A percentile compares a stretch with the other conserved stretches of the same genome.
phyloP scores from a whole-genome alignment of 2,113 vertebrate genomes.

The Pachyramphus minor region DNA sequence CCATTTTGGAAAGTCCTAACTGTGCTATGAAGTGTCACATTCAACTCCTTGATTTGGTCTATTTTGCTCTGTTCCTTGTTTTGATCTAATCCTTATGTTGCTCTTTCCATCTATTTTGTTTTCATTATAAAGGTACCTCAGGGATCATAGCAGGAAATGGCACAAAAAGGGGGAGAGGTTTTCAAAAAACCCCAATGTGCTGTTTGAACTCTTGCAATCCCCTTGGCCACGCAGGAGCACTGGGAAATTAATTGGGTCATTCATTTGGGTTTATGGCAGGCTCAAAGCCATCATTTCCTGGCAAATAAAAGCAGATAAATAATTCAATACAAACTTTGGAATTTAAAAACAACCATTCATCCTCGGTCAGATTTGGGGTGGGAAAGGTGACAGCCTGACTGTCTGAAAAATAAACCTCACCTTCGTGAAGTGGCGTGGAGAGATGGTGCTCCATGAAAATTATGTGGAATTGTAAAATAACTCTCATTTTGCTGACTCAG shows the following conservation, averaged over 20 bases:
- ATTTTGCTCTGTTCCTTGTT: background rate
- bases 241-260: background rate
- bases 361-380: background rate
- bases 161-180: background rate
- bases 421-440: accelerated
- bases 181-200: background rate
- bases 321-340: conserved; percentile 17
- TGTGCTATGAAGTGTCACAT: background rate
- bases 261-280: background rate
- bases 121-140: background rate
- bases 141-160: background rate
- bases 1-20: background rate
- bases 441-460: background rate
- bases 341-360: background rate
- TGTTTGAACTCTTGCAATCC: background rate
- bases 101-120: background rate
- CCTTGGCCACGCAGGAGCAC: background rate
- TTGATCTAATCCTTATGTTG: background rate
- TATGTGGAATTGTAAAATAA: background rate
- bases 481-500: background rate
- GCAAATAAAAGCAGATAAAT: conserved; percentile 32
- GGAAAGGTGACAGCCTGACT: background rate
- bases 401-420: background rate
- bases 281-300: background rate
- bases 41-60: background rate